These are phyloP conservation scores for Pammene aurita DNA, from an alignment of 2,888 invertebrate genomes.

Conservation along the genomic window DNA sequence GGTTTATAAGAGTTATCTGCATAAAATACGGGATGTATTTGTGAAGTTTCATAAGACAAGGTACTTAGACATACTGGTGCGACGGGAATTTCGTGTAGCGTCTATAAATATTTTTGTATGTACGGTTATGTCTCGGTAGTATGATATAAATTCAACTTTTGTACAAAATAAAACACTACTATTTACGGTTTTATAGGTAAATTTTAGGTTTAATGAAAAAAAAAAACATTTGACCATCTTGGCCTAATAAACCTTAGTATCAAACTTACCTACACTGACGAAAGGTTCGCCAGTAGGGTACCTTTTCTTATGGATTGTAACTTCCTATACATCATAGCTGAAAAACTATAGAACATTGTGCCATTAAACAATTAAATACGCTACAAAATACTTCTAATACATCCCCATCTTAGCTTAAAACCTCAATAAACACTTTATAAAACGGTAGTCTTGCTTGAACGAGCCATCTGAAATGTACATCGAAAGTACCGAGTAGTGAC, in stretches of 20 bases:
- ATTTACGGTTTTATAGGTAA: background rate
- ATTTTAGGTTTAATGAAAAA: too few relatives aligned
- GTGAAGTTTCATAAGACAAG: slow-evolving; percentile 11
- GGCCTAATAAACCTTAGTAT: too few relatives aligned
- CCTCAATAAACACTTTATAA: background rate
- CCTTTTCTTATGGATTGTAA: slow-evolving; percentile 1
- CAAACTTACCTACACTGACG: background rate
- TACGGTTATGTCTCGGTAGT: too few relatives aligned
- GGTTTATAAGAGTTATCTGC: slow-evolving; percentile 38
- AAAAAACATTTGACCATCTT: too few relatives aligned
- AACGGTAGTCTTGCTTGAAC: background rate
- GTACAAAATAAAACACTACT: background rate
- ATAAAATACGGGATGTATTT: slow-evolving; percentile 18
- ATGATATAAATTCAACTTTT: background rate
- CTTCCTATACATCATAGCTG: slow-evolving; percentile 17
- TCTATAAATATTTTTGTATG: background rate
- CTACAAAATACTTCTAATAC: slow-evolving; percentile 1
- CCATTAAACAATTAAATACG: slow-evolving; percentile 37
- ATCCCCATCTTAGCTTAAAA: slow-evolving; percentile 1
- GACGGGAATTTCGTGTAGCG: background rate
- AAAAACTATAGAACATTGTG: slow-evolving; percentile 38
- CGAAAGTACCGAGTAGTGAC: background rate
- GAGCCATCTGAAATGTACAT: slow-evolving; percentile 1
- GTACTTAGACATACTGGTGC: background rate
- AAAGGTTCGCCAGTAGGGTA: too few relatives aligned